Percentiles rank a stretch among this genome's conserved stretches.
Evolutionary conservation across 2,888 invertebrate species (phyloP).

Genomic region (Dasysyrphus tricinctus): DNA sequence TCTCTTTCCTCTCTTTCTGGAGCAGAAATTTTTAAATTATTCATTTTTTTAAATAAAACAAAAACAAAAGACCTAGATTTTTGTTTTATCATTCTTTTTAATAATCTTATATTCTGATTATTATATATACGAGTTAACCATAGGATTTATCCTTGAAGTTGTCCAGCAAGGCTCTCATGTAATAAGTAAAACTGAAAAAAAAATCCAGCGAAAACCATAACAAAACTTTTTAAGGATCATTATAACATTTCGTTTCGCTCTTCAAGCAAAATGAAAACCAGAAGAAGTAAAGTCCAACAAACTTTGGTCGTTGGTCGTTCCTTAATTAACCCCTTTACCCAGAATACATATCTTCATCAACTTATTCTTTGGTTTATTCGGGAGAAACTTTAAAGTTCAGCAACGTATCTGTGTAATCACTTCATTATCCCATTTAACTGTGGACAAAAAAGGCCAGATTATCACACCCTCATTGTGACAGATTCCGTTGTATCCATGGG

Average conservation of each 20-base stretch:
- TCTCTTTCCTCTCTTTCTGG: neutral
- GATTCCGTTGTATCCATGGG: slow-evolving; percentile 29
- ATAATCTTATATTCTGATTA: slow-evolving; percentile 16
- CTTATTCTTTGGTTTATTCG: slow-evolving; percentile 35
- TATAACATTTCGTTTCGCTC: slow-evolving; percentile 47
- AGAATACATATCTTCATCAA: slow-evolving; percentile 36
- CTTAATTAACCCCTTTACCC: slow-evolving; percentile 67
- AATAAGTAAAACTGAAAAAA: neutral
- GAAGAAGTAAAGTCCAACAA: slow-evolving; percentile 62
- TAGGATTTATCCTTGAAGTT: slow-evolving; percentile 21
- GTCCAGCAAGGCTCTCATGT: neutral
- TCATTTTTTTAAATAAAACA: neutral
- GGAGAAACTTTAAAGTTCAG: slow-evolving; percentile 66
- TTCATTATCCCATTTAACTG: slow-evolving; percentile 73
- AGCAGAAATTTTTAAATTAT: neutral
- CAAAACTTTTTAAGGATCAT: slow-evolving; percentile 69
- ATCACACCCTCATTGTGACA: slow-evolving; percentile 49
- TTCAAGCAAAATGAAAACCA: slow-evolving; percentile 34
- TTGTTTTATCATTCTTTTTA: slow-evolving; percentile 1
- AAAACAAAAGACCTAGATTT: neutral
- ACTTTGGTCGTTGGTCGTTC: slow-evolving; percentile 56
- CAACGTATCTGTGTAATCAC: slow-evolving; percentile 74
- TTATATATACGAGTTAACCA: neutral
- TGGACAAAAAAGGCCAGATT: slow-evolving; percentile 66
- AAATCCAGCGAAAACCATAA: slow-evolving; percentile 47